Conservation (phyloP, 2,113 vertebrate genomes). For the Perognathus longimembris region DNA sequence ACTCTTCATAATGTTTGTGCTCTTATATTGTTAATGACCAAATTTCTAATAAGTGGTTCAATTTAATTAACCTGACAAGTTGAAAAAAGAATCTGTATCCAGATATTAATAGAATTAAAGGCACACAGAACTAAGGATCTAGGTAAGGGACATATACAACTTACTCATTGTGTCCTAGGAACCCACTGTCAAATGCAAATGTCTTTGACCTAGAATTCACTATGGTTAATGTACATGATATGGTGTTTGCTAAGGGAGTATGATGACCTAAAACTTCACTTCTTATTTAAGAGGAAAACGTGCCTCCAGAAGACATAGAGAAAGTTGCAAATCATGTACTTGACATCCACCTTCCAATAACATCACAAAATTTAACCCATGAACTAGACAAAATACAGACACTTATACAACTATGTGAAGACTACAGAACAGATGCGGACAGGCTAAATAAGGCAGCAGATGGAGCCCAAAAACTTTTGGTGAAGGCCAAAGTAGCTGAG, state of each 20-base stretch:
- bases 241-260: background rate
- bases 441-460: constrained; percentile 78
- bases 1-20: background rate
- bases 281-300: constrained; percentile 88
- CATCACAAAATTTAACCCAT: constrained; percentile 83
- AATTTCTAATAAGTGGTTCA: background rate
- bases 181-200: background rate
- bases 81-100: background rate
- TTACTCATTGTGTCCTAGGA: background rate
- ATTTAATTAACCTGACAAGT: constrained; percentile 9
- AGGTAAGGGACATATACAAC: background rate
- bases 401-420: constrained; percentile 79
- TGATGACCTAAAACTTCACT: background rate
- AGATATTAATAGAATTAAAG: background rate
- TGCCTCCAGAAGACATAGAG: constrained; percentile 90
- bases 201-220: background rate
- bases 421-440: constrained; percentile 76
- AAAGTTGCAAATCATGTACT: constrained; percentile 89
- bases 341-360: constrained; percentile 86
- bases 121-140: background rate
- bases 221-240: background rate
- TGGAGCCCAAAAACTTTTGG: constrained; percentile 80
- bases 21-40: background rate
- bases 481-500: constrained; percentile 84
- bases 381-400: constrained; percentile 86